Evolutionary conservation across 2,888 invertebrate species (phyloP).

Genomic region (Cosmorhoe ocellata): DNA sequence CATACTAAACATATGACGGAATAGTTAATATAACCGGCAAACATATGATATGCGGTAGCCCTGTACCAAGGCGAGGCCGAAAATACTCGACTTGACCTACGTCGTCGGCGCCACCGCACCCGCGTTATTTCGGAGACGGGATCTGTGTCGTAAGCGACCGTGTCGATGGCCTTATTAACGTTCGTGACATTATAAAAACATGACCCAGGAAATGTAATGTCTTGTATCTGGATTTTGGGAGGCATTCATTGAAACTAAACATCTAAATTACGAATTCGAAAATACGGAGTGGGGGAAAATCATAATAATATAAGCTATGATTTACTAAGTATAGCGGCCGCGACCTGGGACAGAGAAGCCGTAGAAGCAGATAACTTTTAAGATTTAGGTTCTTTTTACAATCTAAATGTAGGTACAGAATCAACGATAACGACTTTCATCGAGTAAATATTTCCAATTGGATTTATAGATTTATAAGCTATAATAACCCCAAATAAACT

Average conservation of each 20-base stretch:
- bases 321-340: too few species aligned
- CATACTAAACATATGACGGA: conserved; percentile 58
- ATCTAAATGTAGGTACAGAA: too few species aligned
- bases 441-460: too few species aligned
- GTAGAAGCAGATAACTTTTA: too few species aligned
- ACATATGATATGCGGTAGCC: conserved; percentile 73
- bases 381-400: too few species aligned
- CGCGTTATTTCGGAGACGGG: conserved; percentile 61
- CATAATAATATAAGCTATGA: too few species aligned
- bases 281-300: too few species aligned
- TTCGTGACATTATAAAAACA: conserved; percentile 20
- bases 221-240: background rate
- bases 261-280: too few species aligned
- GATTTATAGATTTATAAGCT: too few species aligned
- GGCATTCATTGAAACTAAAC: background rate
- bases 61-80: conserved; percentile 78
- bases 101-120: conserved; percentile 56
- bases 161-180: conserved; percentile 56
- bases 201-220: conserved; percentile 16
- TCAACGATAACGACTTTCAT: too few species aligned
- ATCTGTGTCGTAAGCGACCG: conserved; percentile 49
- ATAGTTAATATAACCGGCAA: conserved; percentile 71
- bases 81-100: conserved; percentile 79
- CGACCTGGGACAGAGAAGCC: too few species aligned
- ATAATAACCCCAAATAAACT: too few species aligned